These are phyloP conservation scores for Salmo trutta DNA, from an alignment of 2,797 vertebrate species.

Conservation along the genomic window DNA sequence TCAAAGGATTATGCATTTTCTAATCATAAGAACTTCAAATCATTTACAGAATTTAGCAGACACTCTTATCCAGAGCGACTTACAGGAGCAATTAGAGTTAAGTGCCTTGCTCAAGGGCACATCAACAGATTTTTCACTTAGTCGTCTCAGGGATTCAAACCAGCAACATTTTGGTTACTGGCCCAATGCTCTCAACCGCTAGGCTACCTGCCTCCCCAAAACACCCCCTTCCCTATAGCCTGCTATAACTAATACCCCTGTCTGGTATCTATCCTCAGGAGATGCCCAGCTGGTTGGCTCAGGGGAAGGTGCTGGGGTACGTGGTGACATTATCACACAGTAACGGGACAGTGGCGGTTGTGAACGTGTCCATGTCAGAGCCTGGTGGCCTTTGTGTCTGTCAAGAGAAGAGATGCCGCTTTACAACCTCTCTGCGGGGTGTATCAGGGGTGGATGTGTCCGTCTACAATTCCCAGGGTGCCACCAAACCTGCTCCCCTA, in stretches of 20 bases:
- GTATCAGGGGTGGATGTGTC: conserved; percentile 47
- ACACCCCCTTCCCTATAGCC: not conserved
- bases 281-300: conserved; percentile 57
- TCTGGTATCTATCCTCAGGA: conserved; percentile 47
- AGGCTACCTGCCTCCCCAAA: not conserved
- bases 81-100: too few relatives aligned
- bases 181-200: too few relatives aligned
- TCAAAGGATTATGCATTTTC: not conserved
- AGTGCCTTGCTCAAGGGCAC: too few relatives aligned
- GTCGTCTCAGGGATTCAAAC: too few relatives aligned
- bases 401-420: conserved; percentile 30
- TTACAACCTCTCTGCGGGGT: conserved; percentile 35
- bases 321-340: conserved; percentile 44
- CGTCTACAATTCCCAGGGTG: conserved; percentile 56
- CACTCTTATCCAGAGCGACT: too few relatives aligned
- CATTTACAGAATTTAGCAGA: too few relatives aligned
- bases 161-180: too few relatives aligned
- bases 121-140: too few relatives aligned
- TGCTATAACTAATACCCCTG: not conserved
- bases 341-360: not conserved
- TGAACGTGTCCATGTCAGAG: conserved; percentile 39
- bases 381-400: conserved; percentile 15
- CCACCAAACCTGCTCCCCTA: conserved; percentile 50
- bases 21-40: too few relatives aligned
- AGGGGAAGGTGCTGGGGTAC: conserved; percentile 62